A percentile compares a stretch with the other conserved stretches of the same genome.
These are phyloP conservation scores for Onychomys torridus DNA, from an alignment of 2,797 vertebrate genomes.

Conservation along the genomic window DNA sequence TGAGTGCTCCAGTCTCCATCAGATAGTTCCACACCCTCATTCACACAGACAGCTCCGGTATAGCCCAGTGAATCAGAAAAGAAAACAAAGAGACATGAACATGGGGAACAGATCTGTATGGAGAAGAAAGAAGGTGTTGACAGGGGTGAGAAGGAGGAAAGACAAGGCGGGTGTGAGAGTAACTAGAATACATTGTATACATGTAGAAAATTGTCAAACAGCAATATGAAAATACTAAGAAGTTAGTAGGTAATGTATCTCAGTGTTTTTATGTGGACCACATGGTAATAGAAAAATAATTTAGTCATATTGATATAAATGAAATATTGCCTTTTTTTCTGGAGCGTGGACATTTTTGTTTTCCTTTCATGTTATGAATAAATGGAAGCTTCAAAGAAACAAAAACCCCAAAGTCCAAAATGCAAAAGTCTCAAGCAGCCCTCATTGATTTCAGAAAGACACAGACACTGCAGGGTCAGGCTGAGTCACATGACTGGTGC, in stretches of 20 bases:
- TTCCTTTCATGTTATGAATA: background rate
- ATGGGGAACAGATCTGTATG: background rate
- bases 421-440: conserved; percentile 53
- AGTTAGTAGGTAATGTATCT: background rate
- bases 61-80: background rate
- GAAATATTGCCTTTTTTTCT: background rate
- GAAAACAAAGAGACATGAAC: background rate
- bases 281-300: background rate
- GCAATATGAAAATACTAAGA: background rate
- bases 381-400: background rate
- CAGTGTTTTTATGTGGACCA: background rate
- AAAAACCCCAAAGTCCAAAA: conserved; percentile 44
- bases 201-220: background rate
- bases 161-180: background rate
- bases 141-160: background rate
- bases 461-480: conserved; percentile 62
- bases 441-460: conserved; percentile 66
- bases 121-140: background rate
- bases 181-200: background rate
- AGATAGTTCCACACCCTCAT: background rate
- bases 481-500: conserved; percentile 39
- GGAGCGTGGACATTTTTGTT: background rate
- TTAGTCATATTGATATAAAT: background rate
- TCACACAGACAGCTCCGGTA: background rate
- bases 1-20: background rate